These are phyloP conservation scores for Peromyscus attwateri DNA, from an alignment of 2,797 vertebrate species.

Conservation along the genomic window DNA sequence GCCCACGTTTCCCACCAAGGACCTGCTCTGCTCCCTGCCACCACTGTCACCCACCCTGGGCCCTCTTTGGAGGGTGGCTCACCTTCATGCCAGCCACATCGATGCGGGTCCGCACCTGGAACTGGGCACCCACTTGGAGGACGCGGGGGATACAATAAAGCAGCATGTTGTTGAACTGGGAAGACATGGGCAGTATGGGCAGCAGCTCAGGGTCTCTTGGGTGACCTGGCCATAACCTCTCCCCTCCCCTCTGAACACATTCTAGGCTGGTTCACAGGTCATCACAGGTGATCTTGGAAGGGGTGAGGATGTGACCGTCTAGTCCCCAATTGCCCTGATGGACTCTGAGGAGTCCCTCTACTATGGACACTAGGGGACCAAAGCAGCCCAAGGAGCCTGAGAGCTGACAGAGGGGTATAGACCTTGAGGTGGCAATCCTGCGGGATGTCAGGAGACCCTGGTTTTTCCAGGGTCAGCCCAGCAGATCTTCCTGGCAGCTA, in stretches of 20 bases:
- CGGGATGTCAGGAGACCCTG: neutral
- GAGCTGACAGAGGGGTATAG: neutral
- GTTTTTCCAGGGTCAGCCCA: neutral
- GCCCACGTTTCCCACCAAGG: neutral
- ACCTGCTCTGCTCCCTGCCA: too few relatives aligned
- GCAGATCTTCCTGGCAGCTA: neutral
- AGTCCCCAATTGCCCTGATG: neutral
- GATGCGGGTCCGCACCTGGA: constrained; percentile 92
- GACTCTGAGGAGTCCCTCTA: neutral
- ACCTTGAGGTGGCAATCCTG: neutral
- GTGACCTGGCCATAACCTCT: neutral
- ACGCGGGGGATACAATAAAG: constrained; percentile 94
- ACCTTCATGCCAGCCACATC: constrained; percentile 93
- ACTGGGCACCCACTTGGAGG: constrained; percentile 93
- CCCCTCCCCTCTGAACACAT: neutral
- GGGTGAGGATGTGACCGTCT: neutral
- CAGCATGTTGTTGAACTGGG: constrained; percentile 96
- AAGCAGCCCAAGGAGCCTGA: neutral
- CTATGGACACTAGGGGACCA: neutral
- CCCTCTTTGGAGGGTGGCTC: constrained; percentile 36
- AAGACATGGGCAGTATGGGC: neutral
- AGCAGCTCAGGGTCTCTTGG: rapidly evolving
- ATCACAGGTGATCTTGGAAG: neutral
- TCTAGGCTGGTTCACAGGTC: neutral
- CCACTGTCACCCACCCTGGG: rapidly evolving